Conservation (phyloP, 2,888 invertebrate genomes). For the Phaonia tiefii region DNA sequence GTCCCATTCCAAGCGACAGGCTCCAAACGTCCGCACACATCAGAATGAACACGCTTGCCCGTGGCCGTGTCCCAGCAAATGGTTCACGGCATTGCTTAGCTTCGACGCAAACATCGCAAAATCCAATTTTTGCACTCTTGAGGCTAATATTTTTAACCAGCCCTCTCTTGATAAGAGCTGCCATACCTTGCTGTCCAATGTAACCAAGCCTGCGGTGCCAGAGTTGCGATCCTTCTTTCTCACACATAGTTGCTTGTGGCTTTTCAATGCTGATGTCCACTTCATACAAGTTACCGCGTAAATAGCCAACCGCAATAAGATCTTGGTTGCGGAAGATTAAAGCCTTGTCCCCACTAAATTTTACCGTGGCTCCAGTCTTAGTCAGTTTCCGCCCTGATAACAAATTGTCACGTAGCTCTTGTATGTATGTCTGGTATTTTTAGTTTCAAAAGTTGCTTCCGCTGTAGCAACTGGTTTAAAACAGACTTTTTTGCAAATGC, state of each 20-base stretch:
- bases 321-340: conserved; percentile 11
- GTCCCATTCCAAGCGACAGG: conserved; percentile 16
- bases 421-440: not conserved
- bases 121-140: not conserved
- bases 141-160: not conserved
- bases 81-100: conserved; percentile 21
- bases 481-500: conserved; percentile 50
- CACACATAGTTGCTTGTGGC: conserved; percentile 1
- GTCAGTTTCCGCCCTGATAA: conserved; percentile 11
- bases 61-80: conserved; percentile 6
- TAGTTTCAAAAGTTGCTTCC: not conserved
- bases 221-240: too few relatives aligned
- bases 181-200: not conserved
- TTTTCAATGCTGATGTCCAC: not conserved
- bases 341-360: conserved; percentile 19
- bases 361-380: conserved; percentile 10
- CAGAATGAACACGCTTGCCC: conserved; percentile 44
- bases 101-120: conserved; percentile 14
- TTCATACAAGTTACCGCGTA: conserved; percentile 23
- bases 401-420: not conserved
- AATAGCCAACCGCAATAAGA: conserved; percentile 6
- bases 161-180: not conserved
- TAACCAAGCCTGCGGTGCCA: too few relatives aligned
- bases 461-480: conserved; percentile 38
- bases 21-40: conserved; percentile 46